Base-by-base conservation (phyloP, 2,113 vertebrate genomes). In the Polypterus senegalus region DNA sequence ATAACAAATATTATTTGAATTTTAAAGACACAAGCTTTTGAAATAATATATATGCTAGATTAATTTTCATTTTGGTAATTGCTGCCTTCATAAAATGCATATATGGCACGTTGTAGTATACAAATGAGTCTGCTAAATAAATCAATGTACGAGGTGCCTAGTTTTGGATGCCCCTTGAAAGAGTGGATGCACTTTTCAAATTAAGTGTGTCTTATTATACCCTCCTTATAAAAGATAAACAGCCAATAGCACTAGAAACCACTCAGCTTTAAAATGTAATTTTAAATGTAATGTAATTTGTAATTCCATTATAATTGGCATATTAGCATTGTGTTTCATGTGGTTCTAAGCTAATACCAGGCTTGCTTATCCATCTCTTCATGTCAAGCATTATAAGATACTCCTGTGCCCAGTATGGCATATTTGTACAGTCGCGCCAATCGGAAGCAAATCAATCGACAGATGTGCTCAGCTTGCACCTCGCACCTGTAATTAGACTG, bases 401-500 rank as follows among this genome's bases (percentile, higher is more conserved):
- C 9, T 45, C 27, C 56, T 9, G 5, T 5, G 7, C 56, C 56
- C 27, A 44, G 57, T 52, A 56, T 56, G 48, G 49, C 60, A 48
- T 47, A 49, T 9, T 59, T 58, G 54, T 49, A 47, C 4, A 43
- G 55, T 5, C 48, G 57, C n/a, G 49, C n/a, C 53, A 27, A 52
- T 52, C 66, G 52, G 59, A 63, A 61, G 44, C n/a, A n/a, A 56
- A 57, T 67, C 47, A n/a, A 46, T 64, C 45, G 27, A 8, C 56
- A 51, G 49, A 2, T 9, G 4, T 49, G 5, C 3, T 53, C 45
- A 3, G n/a, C 53, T 58, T 55, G 55, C 59, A 53, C 47, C 10
- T 63, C 3, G 5, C 60, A 27, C 57, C 62, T 64, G 45, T 67
- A 70, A 67, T 65, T 67, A 62, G 27, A 27, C 27, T 2, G 27